Percentiles rank a stretch among this genome's conserved stretches.
phyloP scores from a whole-genome alignment of 2,113 vertebrate species.

The Calonectris borealis region DNA sequence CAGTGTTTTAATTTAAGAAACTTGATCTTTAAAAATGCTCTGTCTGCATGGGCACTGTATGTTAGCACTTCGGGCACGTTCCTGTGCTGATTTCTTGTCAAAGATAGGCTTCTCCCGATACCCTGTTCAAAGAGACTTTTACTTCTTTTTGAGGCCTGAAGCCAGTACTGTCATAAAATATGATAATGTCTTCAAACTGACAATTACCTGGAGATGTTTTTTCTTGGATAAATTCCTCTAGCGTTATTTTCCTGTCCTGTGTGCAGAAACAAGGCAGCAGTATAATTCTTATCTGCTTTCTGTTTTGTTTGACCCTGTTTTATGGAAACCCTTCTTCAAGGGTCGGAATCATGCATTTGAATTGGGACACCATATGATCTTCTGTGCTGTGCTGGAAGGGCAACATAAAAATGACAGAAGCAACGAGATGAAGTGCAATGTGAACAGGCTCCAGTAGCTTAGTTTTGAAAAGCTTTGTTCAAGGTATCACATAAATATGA shows the following conservation, averaged over 20 bases:
- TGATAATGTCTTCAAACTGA: slow-evolving; percentile 3
- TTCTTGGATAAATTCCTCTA: not conserved
- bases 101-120: not conserved
- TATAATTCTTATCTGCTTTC: not conserved
- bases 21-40: not conserved
- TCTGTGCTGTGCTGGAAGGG: not conserved
- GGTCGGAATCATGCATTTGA: not conserved
- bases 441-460: not conserved
- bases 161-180: not conserved
- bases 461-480: slow-evolving; percentile 25
- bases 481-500: slow-evolving; percentile 34
- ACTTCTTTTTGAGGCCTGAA: not conserved
- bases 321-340: not conserved
- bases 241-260: not conserved
- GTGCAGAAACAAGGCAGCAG: not conserved
- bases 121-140: not conserved
- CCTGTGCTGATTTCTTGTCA: not conserved
- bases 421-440: not conserved
- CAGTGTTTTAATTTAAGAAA: not conserved
- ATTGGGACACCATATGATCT: not conserved
- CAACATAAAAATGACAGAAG: slow-evolving; percentile 36
- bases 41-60: not conserved
- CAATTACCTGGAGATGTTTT: slow-evolving; percentile 1
- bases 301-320: not conserved
- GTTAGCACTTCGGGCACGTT: not conserved